These are phyloP conservation scores for Coelinius sp. DNA, from an alignment of 2,888 invertebrate genomes.

Conservation along the genomic window DNA sequence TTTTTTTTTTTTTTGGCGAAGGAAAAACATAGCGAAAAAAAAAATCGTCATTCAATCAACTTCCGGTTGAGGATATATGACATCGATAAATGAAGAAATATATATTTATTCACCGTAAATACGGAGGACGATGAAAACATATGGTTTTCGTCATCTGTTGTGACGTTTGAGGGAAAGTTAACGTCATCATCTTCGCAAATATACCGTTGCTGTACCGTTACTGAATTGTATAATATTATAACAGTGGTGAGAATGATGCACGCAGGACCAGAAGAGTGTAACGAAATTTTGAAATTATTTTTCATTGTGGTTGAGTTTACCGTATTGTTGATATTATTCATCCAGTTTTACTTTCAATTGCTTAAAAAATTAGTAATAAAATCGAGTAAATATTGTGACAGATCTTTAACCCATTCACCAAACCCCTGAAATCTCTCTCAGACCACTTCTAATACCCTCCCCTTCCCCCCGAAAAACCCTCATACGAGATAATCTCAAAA, in stretches of 20 bases:
- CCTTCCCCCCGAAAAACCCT: no score
- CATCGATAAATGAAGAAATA: background rate
- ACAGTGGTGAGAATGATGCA: background rate
- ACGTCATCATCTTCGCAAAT: constrained; percentile 5
- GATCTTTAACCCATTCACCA: constrained; percentile 14
- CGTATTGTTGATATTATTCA: background rate
- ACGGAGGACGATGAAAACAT: background rate
- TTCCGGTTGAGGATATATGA: background rate
- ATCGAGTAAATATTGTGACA: constrained; percentile 37
- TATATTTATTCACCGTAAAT: background rate
- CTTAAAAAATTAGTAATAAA: background rate
- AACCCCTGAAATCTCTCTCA: background rate
- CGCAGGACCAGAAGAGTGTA: background rate
- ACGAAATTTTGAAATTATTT: background rate
- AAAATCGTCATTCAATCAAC: background rate
- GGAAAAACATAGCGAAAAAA: background rate
- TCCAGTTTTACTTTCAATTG: background rate
- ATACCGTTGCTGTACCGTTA: constrained; percentile 16
- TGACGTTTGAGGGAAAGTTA: background rate
- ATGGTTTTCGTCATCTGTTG: background rate
- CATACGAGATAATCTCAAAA: constrained; percentile 57
- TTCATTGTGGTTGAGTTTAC: no score
- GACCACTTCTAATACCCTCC: constrained; percentile 57
- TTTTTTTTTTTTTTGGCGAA: background rate
- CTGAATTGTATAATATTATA: background rate